These are phyloP conservation scores for Urocolius indicus DNA, from an alignment of 2,113 vertebrate genomes.

Conservation along the genomic window DNA sequence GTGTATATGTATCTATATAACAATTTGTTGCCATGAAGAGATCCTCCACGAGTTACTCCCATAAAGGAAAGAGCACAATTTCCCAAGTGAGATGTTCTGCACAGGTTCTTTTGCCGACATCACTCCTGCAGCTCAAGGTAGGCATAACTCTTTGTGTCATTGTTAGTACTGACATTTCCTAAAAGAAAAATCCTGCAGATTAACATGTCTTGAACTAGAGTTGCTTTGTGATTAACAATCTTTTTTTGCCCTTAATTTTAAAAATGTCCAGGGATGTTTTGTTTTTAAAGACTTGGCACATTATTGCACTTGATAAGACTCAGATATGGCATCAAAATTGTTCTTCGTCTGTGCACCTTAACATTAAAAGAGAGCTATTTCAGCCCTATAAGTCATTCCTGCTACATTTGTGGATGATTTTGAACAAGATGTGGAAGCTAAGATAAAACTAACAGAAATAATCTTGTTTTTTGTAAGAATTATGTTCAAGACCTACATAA, in stretches of 20 bases:
- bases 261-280: neutral
- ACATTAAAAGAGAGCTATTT: neutral
- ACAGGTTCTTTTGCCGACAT: neutral
- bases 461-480: neutral
- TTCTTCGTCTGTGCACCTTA: neutral
- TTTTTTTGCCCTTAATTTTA: neutral
- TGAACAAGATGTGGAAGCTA: neutral
- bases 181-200: neutral
- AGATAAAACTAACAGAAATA: neutral
- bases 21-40: neutral
- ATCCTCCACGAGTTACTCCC: neutral
- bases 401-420: neutral
- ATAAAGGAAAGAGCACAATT: neutral
- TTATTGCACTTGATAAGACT: neutral
- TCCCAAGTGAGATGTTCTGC: neutral
- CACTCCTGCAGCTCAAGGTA: neutral
- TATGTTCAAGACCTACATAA: neutral
- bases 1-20: neutral
- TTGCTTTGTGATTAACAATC: neutral
- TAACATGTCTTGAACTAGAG: neutral
- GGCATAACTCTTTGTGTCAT: neutral
- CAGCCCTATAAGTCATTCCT: neutral
- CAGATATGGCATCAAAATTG: neutral
- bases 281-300: neutral
- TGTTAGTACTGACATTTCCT: neutral